Conservation (phyloP, 2,888 invertebrate genomes). For the Dynastes maya region DNA sequence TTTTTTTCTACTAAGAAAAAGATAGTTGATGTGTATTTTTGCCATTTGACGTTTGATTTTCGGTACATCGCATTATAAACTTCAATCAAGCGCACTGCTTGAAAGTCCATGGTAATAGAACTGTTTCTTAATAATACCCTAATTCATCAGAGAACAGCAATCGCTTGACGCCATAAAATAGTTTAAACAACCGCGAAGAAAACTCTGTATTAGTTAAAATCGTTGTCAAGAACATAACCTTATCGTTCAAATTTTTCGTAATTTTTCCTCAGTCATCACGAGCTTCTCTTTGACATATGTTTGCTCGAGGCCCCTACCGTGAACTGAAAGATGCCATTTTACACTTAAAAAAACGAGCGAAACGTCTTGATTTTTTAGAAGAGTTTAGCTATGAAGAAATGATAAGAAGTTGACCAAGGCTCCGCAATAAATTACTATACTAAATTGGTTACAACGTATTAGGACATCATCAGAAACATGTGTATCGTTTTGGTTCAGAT, state of each 20-base stretch:
- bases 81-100: no score
- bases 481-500: no score
- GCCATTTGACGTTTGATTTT: no score
- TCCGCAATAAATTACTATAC: not conserved
- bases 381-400: not conserved
- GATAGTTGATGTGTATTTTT: no score
- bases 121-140: slow-evolving; percentile 3
- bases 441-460: no score
- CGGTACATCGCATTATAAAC: no score
- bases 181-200: not conserved
- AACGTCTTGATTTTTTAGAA: not conserved
- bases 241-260: slow-evolving; percentile 24
- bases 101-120: no score
- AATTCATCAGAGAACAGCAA: not conserved
- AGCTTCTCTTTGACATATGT: slow-evolving; percentile 1
- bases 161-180: slow-evolving; percentile 7
- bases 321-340: slow-evolving; percentile 11
- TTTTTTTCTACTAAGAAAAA: no score
- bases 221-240: not conserved
- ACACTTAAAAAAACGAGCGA: slow-evolving; percentile 1
- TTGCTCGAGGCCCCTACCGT: not conserved
- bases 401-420: not conserved
- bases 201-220: no score
- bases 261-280: slow-evolving; percentile 3
- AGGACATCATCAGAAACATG: no score